Evolutionary conservation across 2,888 invertebrate species (phyloP), one percentile per base, ranked within the genome.

Genomic region (Plutella xylostella): DNA sequence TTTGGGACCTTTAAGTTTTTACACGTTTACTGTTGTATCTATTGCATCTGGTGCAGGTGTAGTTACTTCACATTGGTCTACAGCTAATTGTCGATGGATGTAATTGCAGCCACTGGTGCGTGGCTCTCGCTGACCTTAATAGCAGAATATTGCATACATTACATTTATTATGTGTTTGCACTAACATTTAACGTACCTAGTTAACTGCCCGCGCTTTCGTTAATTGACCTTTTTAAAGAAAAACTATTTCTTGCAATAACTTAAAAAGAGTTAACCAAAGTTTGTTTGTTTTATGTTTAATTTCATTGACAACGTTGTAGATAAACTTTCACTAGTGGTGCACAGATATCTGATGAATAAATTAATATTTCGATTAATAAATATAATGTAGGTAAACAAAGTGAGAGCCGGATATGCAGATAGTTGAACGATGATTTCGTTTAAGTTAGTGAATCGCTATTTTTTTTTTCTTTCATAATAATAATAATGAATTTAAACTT

Each of bases 51-150:
- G n/a, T 19, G 20, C 12, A 6, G 15, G 12, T 37, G 15, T 18
- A 25, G n/a, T 55, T 53, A 55, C 50, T 48, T 51, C 50, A 54
- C 54, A 48, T 47, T 48, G 52, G 44, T 44, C 48, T 45, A 50
- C 50, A 49, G 51, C 63, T 65, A 61, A 68, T 65, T 65, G 66
- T 15, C 15, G 39, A 39, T 22, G 25, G 25, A 25, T 17, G 19
- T 41, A 19, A 42, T 42, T 31, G 42, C 19, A 19, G 41, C 47
- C 61, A 51, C 54, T 65, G 58, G 65, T 58, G 71, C 72, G 66
- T 68, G 63, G 66, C 67, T 54, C 48, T 49, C 41, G 40, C 47
- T 63, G 68, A 63, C 71, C 72, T 68, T 69, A 68, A 65, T 70
- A 63, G 43, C 53, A 53, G 46, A 52, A 53, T 53, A 58, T 64